phyloP scores from a whole-genome alignment of 2,797 vertebrate species.

The Spheniscus humboldti region DNA sequence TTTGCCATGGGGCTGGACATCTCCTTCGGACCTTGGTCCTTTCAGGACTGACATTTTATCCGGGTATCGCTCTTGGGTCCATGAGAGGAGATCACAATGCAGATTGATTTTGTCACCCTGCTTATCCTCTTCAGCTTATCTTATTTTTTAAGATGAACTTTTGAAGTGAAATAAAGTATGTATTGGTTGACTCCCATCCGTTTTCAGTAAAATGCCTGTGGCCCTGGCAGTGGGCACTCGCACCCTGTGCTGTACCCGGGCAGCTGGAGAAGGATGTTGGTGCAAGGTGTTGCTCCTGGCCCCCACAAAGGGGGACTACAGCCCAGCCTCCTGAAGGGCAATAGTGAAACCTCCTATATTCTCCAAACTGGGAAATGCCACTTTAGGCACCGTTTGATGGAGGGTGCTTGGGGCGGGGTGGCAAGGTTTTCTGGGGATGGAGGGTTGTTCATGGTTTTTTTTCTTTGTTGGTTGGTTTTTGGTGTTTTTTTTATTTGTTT shows the following conservation, averaged over 20 bases:
- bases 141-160: background rate
- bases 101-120: background rate
- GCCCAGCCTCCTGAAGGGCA: background rate
- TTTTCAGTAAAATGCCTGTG: background rate
- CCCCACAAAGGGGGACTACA: rapidly evolving
- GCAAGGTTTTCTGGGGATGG: background rate
- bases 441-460: background rate
- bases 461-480: background rate
- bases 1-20: rapidly evolving
- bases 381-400: rapidly evolving
- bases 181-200: no score
- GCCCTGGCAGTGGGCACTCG: background rate
- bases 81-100: rapidly evolving
- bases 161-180: background rate
- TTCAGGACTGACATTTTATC: background rate
- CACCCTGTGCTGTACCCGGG: background rate
- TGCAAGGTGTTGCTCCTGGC: background rate
- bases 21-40: background rate
- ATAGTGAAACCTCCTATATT: rapidly evolving
- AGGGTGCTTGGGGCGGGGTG: background rate
- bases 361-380: background rate
- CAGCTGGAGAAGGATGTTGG: background rate
- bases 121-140: background rate
- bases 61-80: rapidly evolving
- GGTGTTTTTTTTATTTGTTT: background rate